Conservation (phyloP, 1,140 invertebrate genomes). For the Leptopilina boulardi region DNA sequence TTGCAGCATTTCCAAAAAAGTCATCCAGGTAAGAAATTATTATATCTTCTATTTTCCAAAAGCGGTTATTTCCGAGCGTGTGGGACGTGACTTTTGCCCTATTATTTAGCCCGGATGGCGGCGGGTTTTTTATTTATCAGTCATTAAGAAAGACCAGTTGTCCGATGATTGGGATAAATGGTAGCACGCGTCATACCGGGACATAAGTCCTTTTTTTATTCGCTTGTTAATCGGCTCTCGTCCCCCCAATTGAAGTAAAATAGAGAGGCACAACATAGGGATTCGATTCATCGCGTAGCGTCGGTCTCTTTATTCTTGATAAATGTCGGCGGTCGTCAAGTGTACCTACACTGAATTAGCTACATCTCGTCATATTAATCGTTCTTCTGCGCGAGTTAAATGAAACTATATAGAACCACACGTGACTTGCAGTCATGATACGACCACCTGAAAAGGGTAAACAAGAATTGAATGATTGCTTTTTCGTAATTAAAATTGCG, state of each 20-base stretch:
- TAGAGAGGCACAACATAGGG: constrained; percentile 71
- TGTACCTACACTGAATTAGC: constrained; percentile 71
- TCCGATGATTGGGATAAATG: constrained; percentile 74
- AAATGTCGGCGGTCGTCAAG: constrained; percentile 40
- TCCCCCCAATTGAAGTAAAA: constrained; percentile 71
- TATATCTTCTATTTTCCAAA: not conserved
- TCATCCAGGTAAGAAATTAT: constrained; percentile 66
- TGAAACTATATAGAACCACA: constrained; percentile 15
- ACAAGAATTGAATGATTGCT: constrained; percentile 23
- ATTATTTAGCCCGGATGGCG: constrained; percentile 65
- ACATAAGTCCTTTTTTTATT: constrained; percentile 62
- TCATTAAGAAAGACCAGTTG: constrained; percentile 67
- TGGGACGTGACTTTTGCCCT: constrained; percentile 46
- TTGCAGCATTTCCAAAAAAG: constrained; percentile 69
- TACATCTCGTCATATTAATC: constrained; percentile 73
- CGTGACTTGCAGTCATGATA: constrained; percentile 27
- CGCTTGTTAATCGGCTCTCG: constrained; percentile 35
- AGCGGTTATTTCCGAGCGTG: not conserved
- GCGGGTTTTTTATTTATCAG: constrained; percentile 71
- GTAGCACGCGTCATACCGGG: constrained; percentile 72
- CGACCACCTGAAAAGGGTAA: constrained; percentile 15
- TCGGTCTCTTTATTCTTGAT: constrained; percentile 49
- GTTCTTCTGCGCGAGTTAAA: constrained; percentile 35
- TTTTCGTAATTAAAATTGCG: constrained; percentile 5
- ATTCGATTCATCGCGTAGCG: constrained; percentile 68